Evolutionary conservation across 1,140 invertebrate genomes (phyloP).

Genomic region (Bursaphelenchus mucronatus): DNA sequence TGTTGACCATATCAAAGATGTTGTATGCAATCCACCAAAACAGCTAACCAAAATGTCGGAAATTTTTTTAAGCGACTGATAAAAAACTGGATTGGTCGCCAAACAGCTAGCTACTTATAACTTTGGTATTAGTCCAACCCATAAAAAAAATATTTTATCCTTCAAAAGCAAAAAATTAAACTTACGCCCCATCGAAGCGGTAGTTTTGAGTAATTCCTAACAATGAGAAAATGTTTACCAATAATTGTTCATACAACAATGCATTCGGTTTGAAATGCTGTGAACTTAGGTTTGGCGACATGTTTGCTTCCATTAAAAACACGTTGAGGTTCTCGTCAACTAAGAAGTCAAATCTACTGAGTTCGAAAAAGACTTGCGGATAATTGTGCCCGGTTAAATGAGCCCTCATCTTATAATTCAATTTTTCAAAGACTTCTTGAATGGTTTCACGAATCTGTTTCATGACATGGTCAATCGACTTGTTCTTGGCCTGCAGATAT

Average conservation of each 20-base stretch:
- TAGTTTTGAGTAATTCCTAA: conserved; percentile 71
- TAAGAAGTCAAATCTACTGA: conserved; percentile 87
- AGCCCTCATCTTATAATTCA: conserved; percentile 41
- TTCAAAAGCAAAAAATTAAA: conserved; percentile 20
- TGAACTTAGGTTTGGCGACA: conserved; percentile 93
- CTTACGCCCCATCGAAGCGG: conserved; percentile 38
- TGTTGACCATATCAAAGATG: too few species aligned
- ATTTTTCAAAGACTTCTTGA: conserved; percentile 64
- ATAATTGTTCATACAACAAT: conserved; percentile 80
- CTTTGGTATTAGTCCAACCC: conserved; percentile 28
- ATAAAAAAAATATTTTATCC: conserved; percentile 6
- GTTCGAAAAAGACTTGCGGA: conserved; percentile 74
- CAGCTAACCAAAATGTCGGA: conserved; percentile 71
- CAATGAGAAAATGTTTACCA: conserved; percentile 78
- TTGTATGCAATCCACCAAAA: too few species aligned
- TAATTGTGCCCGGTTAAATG: conserved; percentile 62
- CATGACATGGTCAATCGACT: conserved; percentile 74
- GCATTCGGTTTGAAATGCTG: conserved; percentile 82
- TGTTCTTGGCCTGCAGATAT: conserved; percentile 69
- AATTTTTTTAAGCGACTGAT: too few species aligned
- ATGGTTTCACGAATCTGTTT: conserved; percentile 75
- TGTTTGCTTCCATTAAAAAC: conserved; percentile 89
- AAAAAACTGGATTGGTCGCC: conserved; percentile 67
- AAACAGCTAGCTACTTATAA: conserved; percentile 3
- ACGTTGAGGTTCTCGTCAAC: conserved; percentile 81